Evolutionary conservation across 2,113 vertebrate genomes (phyloP).

Genomic region (Bucco capensis): DNA sequence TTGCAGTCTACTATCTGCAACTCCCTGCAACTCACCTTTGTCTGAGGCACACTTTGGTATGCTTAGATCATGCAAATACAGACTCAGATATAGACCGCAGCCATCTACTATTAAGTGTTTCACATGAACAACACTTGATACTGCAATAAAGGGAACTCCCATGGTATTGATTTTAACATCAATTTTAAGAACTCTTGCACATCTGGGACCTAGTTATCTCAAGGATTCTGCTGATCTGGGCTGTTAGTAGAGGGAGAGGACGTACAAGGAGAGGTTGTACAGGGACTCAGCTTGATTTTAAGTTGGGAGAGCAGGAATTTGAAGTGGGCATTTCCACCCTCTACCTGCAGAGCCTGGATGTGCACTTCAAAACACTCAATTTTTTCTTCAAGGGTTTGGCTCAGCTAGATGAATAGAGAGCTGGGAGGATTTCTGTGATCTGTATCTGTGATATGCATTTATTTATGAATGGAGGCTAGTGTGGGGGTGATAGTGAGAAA

Average conservation of each 20-base stretch:
- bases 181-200: background rate
- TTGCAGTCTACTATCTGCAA: background rate
- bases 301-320: background rate
- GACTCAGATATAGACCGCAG: background rate
- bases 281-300: background rate
- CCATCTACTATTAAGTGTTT: background rate
- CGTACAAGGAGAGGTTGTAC: background rate
- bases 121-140: background rate
- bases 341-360: background rate
- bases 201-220: background rate
- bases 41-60: background rate
- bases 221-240: background rate
- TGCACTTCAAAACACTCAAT: background rate
- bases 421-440: background rate
- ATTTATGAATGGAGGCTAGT: conserved; percentile 28
- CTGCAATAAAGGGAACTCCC: background rate
- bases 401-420: background rate
- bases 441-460: background rate
- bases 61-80: background rate
- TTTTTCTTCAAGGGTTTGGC: background rate
- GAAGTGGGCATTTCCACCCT: background rate
- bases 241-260: background rate
- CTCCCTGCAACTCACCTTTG: background rate
- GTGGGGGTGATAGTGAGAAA: background rate
- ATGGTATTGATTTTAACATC: background rate